Conservation (phyloP, 2,113 vertebrate genomes). For the Pedetes capensis region DNA sequence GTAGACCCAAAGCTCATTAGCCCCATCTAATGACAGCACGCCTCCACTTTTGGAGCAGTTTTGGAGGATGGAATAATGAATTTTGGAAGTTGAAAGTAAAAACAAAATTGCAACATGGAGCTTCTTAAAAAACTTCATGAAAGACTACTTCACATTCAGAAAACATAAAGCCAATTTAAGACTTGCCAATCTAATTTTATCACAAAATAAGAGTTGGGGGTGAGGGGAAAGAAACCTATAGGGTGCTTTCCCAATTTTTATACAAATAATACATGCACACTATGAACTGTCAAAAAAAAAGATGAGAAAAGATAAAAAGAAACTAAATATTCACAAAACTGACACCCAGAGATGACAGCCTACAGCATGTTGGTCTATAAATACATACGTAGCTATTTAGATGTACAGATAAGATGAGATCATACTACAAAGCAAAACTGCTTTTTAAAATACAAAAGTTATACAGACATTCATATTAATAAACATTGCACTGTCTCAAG, state of each 20-base stretch:
- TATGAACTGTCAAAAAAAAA: not conserved
- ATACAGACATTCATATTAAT: not conserved
- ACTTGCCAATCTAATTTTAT: not conserved
- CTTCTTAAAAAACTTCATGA: not conserved
- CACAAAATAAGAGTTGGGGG: not conserved
- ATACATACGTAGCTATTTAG: not conserved
- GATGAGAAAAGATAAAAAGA: not conserved
- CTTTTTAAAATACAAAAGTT: not conserved
- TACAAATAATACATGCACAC: constrained; percentile 20
- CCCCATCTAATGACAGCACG: not conserved
- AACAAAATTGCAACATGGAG: not conserved
- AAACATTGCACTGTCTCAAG: not conserved
- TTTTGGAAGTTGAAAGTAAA: not conserved
- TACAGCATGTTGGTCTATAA: not conserved
- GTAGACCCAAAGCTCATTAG: not conserved
- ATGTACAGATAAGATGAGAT: constrained; percentile 10
- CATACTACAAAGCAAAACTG: not conserved
- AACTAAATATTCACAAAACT: not conserved
- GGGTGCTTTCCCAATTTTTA: not conserved
- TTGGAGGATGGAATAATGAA: not conserved
- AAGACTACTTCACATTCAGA: not conserved
- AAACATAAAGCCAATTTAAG: not conserved
- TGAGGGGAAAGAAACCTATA: not conserved
- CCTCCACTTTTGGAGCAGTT: not conserved
- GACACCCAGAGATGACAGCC: not conserved